These are phyloP conservation scores for Sylvilagus floridanus DNA, from an alignment of 2,797 vertebrate genomes.

Conservation along the genomic window DNA sequence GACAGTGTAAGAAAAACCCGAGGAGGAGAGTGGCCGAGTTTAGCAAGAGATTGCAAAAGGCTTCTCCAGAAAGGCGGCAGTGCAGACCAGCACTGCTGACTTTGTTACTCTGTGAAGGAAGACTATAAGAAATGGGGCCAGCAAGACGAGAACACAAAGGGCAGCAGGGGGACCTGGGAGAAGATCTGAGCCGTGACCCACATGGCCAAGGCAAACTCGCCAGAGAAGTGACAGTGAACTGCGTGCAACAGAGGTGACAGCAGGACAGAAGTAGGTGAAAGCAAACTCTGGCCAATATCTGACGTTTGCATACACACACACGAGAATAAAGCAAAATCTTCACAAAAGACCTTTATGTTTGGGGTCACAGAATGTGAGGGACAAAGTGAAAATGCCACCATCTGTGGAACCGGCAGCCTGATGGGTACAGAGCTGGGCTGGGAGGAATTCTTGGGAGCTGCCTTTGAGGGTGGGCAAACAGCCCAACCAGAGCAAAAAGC, in stretches of 20 bases:
- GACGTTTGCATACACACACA: not conserved
- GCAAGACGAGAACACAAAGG: not conserved
- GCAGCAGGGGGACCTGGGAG: not conserved
- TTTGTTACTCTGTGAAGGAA: slow-evolving; percentile 25
- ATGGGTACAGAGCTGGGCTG: not conserved
- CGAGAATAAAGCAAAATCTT: not conserved
- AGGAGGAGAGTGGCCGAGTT: not conserved
- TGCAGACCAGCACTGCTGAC: not conserved
- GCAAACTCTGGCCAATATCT: not conserved
- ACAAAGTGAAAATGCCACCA: not conserved
- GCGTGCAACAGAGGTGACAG: not conserved
- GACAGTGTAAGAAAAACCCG: not conserved
- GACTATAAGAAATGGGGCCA: not conserved
- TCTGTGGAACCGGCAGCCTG: not conserved
- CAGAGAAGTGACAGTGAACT: not conserved
- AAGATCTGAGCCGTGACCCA: not conserved
- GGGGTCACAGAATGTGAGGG: not conserved
- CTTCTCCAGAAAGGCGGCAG: not conserved
- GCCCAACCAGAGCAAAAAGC: not conserved
- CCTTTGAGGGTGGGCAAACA: not conserved
- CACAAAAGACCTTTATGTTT: not conserved
- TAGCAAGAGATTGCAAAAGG: not conserved
- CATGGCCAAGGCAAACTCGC: not conserved
- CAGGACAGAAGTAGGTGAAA: not conserved
- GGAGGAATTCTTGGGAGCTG: not conserved